Evolutionary conservation across 2,888 invertebrate genomes (phyloP), one percentile per base, ranked within the genome.

Genomic region (Trichogramma dendrolimi): DNA sequence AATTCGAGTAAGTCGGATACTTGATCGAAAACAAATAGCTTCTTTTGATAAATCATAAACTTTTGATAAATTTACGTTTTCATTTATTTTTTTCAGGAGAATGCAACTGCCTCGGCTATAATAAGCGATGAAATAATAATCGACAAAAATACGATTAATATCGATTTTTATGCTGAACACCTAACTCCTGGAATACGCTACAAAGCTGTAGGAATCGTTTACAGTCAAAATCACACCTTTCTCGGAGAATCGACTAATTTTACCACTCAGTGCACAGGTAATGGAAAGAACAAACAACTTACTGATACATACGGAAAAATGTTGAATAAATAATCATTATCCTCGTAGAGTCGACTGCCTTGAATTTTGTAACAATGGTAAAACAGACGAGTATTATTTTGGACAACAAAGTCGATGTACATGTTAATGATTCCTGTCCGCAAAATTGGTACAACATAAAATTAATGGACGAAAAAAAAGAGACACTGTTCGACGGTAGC

Each of bases 201-300:
- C 14, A n/a, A n/a, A 5, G 53, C 65, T 0, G 1, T 5, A 1
- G 64, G 58, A 4, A 4, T 5, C 0, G 2, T 50, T 10, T 4
- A 62, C 4, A n/a, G 6, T 4, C 50, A 65, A 39, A 10, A 11
- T 1, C 0, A 1, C 3, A 2, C 5, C 2, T 55, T 69, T 27
- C 4, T 5, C 2, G 64, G 69, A 0, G 6, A 61, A 27, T 65
- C 58, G 62, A 4, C 0, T 7, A 58, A 58, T 42, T 67, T 65
- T 27, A 63, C 63, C 1, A 70, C 71, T 1, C 38, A 10, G 1
- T 73, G 73, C 54, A 63, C 47, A 43, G 50, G 72, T 72, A 58
- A 62, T 64, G 57, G n/a, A 4, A 6, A 5, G 42, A 63, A 4
- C 27, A n/a, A 27, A 38, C 47, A 27, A 27, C 27, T 27, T 27